These are phyloP conservation scores for Sesia bembeciformis DNA, from an alignment of 2,888 invertebrate species.

Conservation along the genomic window DNA sequence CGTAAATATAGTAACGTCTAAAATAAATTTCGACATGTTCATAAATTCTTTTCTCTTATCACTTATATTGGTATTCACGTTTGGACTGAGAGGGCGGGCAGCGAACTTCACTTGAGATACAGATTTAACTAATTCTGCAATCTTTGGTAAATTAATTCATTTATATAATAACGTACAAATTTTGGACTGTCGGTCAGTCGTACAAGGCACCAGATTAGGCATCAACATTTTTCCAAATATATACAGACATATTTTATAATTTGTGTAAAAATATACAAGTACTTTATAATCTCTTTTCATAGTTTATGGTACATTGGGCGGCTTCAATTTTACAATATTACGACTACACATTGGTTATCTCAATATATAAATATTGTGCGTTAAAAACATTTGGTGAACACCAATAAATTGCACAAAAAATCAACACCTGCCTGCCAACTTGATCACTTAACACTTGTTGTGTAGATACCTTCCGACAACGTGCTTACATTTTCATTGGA, in stretches of 20 bases:
- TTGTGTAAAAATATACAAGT: background rate
- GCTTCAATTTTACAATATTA: too few species aligned
- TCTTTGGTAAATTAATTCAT: background rate
- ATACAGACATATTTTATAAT: background rate
- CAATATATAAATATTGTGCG: too few species aligned
- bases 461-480: too few species aligned
- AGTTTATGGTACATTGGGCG: too few species aligned
- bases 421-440: too few species aligned
- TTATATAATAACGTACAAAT: background rate
- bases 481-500: too few species aligned
- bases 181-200: background rate
- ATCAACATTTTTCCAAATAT: background rate
- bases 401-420: too few species aligned
- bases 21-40: slow-evolving; percentile 65
- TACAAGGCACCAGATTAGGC: background rate
- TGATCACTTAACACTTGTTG: too few species aligned
- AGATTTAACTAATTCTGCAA: background rate
- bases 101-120: background rate
- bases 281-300: too few species aligned
- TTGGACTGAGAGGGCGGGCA: slow-evolving; percentile 32
- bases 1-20: slow-evolving; percentile 59
- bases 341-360: too few species aligned
- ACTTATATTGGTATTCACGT: slow-evolving; percentile 55
- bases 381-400: too few species aligned
- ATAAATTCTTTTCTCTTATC: slow-evolving; percentile 59